phyloP scores from a whole-genome alignment of 2,888 invertebrate species.

The Scaptodrosophila latifasciaeformis region DNA sequence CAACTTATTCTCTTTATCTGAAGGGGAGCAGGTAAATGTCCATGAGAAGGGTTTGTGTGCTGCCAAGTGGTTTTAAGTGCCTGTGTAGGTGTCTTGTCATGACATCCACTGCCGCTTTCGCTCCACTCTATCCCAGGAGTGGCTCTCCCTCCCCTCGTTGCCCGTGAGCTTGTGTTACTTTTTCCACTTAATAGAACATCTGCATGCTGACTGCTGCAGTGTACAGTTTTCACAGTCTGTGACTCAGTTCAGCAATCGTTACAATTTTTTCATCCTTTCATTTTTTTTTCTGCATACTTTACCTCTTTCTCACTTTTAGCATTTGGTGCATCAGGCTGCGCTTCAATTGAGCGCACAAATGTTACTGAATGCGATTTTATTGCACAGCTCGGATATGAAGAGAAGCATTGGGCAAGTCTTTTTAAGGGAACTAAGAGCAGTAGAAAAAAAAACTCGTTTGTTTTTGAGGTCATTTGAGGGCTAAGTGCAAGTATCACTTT shows the following conservation, averaged over 20 bases:
- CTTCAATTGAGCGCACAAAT: slow-evolving; percentile 40
- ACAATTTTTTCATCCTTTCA: slow-evolving; percentile 7
- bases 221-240: background rate
- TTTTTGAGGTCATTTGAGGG: background rate
- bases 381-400: slow-evolving; percentile 11
- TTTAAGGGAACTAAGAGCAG: background rate
- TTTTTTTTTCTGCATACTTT: slow-evolving; percentile 1
- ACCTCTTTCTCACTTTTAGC: too few relatives aligned
- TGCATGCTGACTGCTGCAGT: slow-evolving; percentile 20
- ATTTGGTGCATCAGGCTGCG: too few relatives aligned
- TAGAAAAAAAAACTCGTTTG: background rate
- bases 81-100: background rate
- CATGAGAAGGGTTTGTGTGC: too few relatives aligned
- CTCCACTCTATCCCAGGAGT: too few relatives aligned
- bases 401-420: slow-evolving; percentile 6
- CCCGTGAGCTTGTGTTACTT: slow-evolving; percentile 5
- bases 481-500: too few relatives aligned
- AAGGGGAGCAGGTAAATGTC: background rate
- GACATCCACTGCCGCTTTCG: too few relatives aligned
- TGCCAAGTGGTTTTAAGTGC: background rate
- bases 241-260: background rate
- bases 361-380: slow-evolving; percentile 28
- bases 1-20: background rate
- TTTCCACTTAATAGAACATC: slow-evolving; percentile 38
- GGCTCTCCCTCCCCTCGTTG: too few relatives aligned